Conservation (phyloP, 2,888 invertebrate genomes). For the Epinotia bilunana region DNA sequence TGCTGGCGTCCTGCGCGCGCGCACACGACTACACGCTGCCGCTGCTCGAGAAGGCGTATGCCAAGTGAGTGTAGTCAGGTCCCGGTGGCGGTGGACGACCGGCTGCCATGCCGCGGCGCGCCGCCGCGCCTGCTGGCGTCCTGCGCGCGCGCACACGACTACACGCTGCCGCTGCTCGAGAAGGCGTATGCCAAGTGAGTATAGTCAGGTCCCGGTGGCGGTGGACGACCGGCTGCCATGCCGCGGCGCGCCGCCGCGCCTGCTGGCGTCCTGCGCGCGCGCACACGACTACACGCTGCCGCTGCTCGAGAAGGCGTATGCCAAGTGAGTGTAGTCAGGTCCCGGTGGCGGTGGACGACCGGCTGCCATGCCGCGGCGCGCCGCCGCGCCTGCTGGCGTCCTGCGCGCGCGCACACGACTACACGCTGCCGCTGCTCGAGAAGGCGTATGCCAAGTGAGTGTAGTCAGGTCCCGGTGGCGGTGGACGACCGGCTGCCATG, state of each 20-base stretch:
- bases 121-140: conserved; percentile 80
- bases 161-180: conserved; percentile 91
- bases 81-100: conserved; percentile 88
- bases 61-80: conserved; percentile 84
- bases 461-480: conserved; percentile 66
- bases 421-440: conserved; percentile 91
- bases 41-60: conserved; percentile 91
- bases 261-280: conserved; percentile 59
- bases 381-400: conserved; percentile 80
- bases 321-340: conserved; percentile 84
- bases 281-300: conserved; percentile 89
- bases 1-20: conserved; percentile 59
- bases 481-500: conserved; percentile 91
- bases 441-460: conserved; percentile 92
- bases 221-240: conserved; percentile 91
- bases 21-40: conserved; percentile 89
- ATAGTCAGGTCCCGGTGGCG: conserved; percentile 66
- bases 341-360: conserved; percentile 88
- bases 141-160: conserved; percentile 77
- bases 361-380: conserved; percentile 88
- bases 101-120: conserved; percentile 88
- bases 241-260: conserved; percentile 85
- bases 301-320: conserved; percentile 91
- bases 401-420: conserved; percentile 77
- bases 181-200: conserved; percentile 92